These are phyloP conservation scores for Silurus asotus DNA, from an alignment of 2,113 vertebrate species.

Conservation along the genomic window DNA sequence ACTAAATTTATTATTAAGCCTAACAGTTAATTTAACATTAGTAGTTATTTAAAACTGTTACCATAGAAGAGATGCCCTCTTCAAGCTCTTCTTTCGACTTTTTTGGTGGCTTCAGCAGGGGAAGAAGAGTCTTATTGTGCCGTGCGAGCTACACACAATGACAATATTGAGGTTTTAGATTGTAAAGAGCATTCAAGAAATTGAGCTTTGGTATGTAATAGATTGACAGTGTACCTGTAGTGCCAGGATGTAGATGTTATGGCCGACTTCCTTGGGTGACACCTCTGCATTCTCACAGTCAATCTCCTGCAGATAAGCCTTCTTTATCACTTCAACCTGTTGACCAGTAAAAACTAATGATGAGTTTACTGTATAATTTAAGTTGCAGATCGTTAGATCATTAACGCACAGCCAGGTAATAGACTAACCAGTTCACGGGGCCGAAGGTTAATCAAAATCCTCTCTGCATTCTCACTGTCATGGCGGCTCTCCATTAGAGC, in stretches of 20 bases:
- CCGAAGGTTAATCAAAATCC: constrained; percentile 93
- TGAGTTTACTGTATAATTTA: neutral
- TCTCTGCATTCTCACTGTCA: constrained; percentile 92
- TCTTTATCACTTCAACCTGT: constrained; percentile 95
- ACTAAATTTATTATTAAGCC: too few species aligned
- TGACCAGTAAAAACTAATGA: neutral
- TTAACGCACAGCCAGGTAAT: neutral
- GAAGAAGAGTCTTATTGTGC: constrained; percentile 89
- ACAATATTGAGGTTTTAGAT: neutral
- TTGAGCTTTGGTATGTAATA: neutral
- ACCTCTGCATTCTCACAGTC: constrained; percentile 84
- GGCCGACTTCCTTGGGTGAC: constrained; percentile 90
- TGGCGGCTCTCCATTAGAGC: constrained; percentile 97
- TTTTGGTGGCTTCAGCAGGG: constrained; percentile 84
- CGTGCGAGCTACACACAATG: constrained; percentile 80
- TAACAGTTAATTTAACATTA: too few species aligned
- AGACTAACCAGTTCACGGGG: constrained; percentile 88
- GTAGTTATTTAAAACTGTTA: constrained; percentile 52
- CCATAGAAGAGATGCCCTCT: constrained; percentile 97
- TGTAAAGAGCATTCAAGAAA: neutral
- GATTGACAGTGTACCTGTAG: constrained; percentile 79
- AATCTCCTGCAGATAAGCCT: constrained; percentile 89
- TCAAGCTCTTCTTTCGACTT: constrained; percentile 84
- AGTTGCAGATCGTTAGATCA: neutral
- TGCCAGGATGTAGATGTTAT: constrained; percentile 97